phyloP scores from a whole-genome alignment of 2,888 invertebrate genomes.

The Quadroppia sp. region DNA sequence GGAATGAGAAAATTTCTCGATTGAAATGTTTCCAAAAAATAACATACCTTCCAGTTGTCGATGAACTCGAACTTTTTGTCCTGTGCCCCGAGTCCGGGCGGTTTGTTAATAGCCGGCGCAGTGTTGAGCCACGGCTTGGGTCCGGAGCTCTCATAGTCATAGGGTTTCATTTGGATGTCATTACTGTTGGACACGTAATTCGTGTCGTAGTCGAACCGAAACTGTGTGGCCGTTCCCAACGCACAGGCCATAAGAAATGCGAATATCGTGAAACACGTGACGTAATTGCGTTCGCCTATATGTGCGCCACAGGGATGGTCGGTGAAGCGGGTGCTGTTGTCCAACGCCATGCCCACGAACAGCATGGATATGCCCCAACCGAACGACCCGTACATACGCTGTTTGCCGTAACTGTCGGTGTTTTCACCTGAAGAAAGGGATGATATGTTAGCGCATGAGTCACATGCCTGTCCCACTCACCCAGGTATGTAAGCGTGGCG shows the following conservation, averaged over 20 bases:
- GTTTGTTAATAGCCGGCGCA: slow-evolving; percentile 44
- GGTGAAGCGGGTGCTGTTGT: slow-evolving; percentile 93
- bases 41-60: slow-evolving; percentile 42
- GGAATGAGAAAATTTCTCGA: slow-evolving; percentile 54
- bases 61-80: slow-evolving; percentile 43
- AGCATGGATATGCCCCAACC: slow-evolving; percentile 99
- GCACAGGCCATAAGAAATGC: slow-evolving; percentile 94
- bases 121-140: slow-evolving; percentile 44
- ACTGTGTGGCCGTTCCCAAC: slow-evolving; percentile 82
- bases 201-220: slow-evolving; percentile 59
- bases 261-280: slow-evolving; percentile 96
- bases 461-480: slow-evolving; percentile 49
- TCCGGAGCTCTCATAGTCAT: slow-evolving; percentile 37
- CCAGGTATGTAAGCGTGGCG: slow-evolving; percentile 64
- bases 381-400: slow-evolving; percentile 94
- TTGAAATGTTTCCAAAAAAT: neutral
- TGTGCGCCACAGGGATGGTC: slow-evolving; percentile 72
- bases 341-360: slow-evolving; percentile 90
- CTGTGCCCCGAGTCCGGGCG: slow-evolving; percentile 32
- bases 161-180: slow-evolving; percentile 40
- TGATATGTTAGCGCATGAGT: too few relatives aligned
- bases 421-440: slow-evolving; percentile 58
- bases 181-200: slow-evolving; percentile 5
- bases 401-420: slow-evolving; percentile 75
- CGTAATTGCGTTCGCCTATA: slow-evolving; percentile 92